A percentile compares a stretch with the other conserved stretches of the same genome.
Conservation (phyloP, 2,888 invertebrate species). For the Yponomeuta evonymella region DNA sequence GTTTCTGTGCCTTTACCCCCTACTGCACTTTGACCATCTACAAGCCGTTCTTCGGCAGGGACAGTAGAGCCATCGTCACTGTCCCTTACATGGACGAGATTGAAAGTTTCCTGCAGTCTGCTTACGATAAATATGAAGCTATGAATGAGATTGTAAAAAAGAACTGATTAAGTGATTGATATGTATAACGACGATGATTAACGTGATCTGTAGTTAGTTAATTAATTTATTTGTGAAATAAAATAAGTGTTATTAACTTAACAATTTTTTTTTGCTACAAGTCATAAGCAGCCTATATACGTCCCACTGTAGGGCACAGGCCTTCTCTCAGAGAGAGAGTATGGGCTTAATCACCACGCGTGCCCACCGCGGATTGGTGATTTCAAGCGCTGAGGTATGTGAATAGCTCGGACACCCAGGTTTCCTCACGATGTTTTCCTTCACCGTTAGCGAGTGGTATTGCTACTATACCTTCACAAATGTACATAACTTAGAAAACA, state of each 20-base stretch:
- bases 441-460: no score
- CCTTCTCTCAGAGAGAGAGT: no score
- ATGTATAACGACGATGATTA: not conserved
- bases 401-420: no score
- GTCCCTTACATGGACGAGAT: constrained; percentile 41
- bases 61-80: constrained; percentile 50
- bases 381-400: no score
- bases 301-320: no score
- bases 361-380: no score
- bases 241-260: not conserved
- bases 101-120: constrained; percentile 50
- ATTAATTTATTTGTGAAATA: constrained; percentile 7
- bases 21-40: constrained; percentile 69
- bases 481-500: no score
- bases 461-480: no score
- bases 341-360: no score
- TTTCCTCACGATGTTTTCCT: no score
- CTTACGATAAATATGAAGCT: constrained; percentile 55
- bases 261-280: no score
- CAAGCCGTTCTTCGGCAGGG: constrained; percentile 43
- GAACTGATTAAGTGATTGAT: not conserved
- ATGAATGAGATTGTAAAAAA: constrained; percentile 19
- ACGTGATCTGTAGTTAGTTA: not conserved
- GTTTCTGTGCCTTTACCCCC: constrained; percentile 74
- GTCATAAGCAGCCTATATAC: no score